A percentile compares a stretch with the other conserved stretches of the same genome.
Evolutionary conservation across 2,888 invertebrate species (phyloP).

Genomic region (Tetrapedia diversipes): DNA sequence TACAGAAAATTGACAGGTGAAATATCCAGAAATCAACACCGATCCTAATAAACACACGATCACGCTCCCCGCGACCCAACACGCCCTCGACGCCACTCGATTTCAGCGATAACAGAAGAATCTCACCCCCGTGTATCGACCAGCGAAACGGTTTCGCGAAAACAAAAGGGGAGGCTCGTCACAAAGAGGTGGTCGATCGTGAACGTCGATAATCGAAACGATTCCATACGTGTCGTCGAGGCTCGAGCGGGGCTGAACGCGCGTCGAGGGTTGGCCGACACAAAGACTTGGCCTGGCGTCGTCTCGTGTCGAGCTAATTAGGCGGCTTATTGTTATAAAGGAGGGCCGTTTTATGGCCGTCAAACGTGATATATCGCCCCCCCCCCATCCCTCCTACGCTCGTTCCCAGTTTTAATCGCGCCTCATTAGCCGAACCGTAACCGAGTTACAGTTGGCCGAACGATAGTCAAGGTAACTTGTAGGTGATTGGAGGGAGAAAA

Average conservation of each 20-base stretch:
- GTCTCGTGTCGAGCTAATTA: constrained; percentile 77
- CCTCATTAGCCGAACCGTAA: constrained; percentile 44
- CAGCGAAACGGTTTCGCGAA: constrained; percentile 21
- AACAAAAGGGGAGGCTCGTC: background rate
- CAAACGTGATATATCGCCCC: constrained; percentile 74
- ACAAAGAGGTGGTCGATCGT: constrained; percentile 37
- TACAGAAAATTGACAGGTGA: no score
- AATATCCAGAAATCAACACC: background rate
- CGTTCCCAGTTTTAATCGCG: constrained; percentile 54
- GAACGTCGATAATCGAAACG: constrained; percentile 63
- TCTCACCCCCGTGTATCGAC: constrained; percentile 3
- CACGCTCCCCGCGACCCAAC: no score
- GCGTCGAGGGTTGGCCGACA: constrained; percentile 62
- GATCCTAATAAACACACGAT: background rate
- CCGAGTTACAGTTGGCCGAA: constrained; percentile 1
- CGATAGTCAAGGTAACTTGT: background rate
- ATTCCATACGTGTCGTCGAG: constrained; percentile 66
- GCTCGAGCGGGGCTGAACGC: constrained; percentile 65
- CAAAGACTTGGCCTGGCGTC: constrained; percentile 69
- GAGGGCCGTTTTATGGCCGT: constrained; percentile 68
- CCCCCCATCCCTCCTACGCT: background rate
- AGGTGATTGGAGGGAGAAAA: no score
- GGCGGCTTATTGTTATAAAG: constrained; percentile 77
- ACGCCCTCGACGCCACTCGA: background rate
- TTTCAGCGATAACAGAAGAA: constrained; percentile 11